Conservation (phyloP, 2,113 vertebrate species). For the Nibea coibor region DNA sequence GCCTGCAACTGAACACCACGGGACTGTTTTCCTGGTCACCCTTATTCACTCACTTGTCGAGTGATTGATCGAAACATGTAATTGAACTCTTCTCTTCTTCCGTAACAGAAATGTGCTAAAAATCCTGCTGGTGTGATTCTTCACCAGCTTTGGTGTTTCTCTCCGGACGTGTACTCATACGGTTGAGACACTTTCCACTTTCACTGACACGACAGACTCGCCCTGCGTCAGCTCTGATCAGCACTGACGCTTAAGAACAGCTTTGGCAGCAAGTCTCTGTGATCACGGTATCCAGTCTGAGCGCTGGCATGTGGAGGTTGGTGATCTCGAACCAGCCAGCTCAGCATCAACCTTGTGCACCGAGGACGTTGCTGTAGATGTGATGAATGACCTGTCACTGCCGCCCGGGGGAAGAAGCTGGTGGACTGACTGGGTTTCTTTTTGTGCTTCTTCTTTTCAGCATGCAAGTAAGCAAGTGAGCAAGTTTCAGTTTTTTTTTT, state of each 20-base stretch:
- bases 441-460: background rate
- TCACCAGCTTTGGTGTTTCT: background rate
- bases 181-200: background rate
- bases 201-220: background rate
- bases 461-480: background rate
- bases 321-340: slow-evolving; percentile 23
- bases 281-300: background rate
- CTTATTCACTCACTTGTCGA: background rate
- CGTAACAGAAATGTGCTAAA: background rate
- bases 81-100: background rate
- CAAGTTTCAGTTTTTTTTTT: background rate
- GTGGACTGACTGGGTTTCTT: background rate
- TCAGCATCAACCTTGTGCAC: slow-evolving; percentile 27
- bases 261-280: slow-evolving; percentile 23
- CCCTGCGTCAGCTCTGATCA: background rate
- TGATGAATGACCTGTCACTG: slow-evolving; percentile 35
- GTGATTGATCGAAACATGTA: no score
- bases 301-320: slow-evolving; percentile 14
- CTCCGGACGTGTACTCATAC: background rate
- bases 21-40: slow-evolving; percentile 5
- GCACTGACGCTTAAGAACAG: slow-evolving; percentile 14
- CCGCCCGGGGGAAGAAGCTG: background rate
- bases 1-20: slow-evolving; percentile 24
- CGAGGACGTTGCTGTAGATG: background rate
- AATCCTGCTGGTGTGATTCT: background rate